phyloP scores from a whole-genome alignment of 1,140 invertebrate genomes.

The Colletes latitarsis region DNA sequence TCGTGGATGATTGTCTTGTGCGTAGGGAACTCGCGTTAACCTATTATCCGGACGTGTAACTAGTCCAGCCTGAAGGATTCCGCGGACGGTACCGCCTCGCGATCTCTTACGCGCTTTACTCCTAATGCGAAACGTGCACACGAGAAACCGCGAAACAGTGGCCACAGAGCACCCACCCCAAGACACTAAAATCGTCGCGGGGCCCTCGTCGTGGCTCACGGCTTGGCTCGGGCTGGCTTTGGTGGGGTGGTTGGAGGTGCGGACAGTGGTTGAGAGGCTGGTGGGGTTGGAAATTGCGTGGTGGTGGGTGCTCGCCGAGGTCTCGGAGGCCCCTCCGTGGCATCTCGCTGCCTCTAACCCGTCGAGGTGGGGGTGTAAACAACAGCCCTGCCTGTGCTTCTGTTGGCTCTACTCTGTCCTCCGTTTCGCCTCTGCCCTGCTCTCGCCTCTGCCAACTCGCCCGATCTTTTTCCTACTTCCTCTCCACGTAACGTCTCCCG shows the following conservation, averaged over 20 bases:
- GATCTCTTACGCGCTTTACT: slow-evolving; percentile 47
- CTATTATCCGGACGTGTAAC: background rate
- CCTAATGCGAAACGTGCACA: slow-evolving; percentile 51
- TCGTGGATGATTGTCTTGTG: slow-evolving; percentile 30
- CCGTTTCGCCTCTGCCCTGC: slow-evolving; percentile 59
- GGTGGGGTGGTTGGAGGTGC: slow-evolving; percentile 81
- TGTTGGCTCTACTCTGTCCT: slow-evolving; percentile 66
- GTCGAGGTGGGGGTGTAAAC: slow-evolving; percentile 80
- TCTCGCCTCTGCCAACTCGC: slow-evolving; percentile 49
- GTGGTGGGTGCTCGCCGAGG: slow-evolving; percentile 79
- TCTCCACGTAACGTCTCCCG: slow-evolving; percentile 49
- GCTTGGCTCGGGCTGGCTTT: slow-evolving; percentile 77
- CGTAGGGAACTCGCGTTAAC: slow-evolving; percentile 26
- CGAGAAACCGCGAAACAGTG: slow-evolving; percentile 72
- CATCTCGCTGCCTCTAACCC: slow-evolving; percentile 73
- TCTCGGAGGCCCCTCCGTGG: slow-evolving; percentile 76
- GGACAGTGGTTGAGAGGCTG: slow-evolving; percentile 81
- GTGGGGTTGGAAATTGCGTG: slow-evolving; percentile 82
- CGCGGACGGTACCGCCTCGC: slow-evolving; percentile 18
- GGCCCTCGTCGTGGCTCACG: slow-evolving; percentile 78
- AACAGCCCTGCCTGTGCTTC: slow-evolving; percentile 74
- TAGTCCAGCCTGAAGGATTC: background rate
- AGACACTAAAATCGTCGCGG: slow-evolving; percentile 81
- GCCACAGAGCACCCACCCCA: slow-evolving; percentile 80
- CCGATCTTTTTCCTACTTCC: slow-evolving; percentile 64